Evolutionary conservation across 2,113 vertebrate genomes (phyloP).

Genomic region (Epinephelus lanceolatus): DNA sequence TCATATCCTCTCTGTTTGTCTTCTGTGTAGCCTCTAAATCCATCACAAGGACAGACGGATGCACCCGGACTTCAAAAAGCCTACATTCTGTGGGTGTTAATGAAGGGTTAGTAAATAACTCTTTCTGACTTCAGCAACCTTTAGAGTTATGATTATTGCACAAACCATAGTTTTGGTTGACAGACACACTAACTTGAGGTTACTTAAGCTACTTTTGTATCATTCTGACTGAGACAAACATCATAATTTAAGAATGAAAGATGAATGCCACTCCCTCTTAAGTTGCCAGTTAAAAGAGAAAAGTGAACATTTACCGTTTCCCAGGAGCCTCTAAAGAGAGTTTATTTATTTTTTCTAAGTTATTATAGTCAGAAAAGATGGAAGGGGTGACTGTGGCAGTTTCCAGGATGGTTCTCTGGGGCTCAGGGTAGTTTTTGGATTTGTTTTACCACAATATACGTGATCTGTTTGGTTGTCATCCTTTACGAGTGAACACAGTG

Average conservation of each 20-base stretch:
- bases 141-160: conserved; percentile 50
- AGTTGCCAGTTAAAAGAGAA: conserved; percentile 4
- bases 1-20: conserved; percentile 42
- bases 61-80: conserved; percentile 87
- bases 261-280: conserved; percentile 22
- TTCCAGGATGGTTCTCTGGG: background rate
- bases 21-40: conserved; percentile 88
- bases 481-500: background rate
- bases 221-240: conserved; percentile 37
- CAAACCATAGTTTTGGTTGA: conserved; percentile 11
- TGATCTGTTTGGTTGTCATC: background rate
- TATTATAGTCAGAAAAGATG: background rate
- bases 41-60: conserved; percentile 89
- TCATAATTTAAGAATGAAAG: conserved; percentile 41
- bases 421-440: background rate
- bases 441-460: background rate
- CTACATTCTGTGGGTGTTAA: conserved; percentile 91
- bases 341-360: background rate
- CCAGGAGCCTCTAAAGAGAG: conserved; percentile 14
- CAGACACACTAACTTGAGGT: conserved; percentile 25
- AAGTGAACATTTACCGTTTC: conserved; percentile 13
- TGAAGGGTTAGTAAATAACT: conserved; percentile 89
- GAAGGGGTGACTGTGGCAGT: background rate
- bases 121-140: conserved; percentile 19
- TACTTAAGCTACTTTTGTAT: conserved; percentile 18